Percentiles rank a stretch among this genome's conserved stretches.
Conservation (phyloP, 2,113 vertebrate genomes). For the Tragulus kanchil region DNA sequence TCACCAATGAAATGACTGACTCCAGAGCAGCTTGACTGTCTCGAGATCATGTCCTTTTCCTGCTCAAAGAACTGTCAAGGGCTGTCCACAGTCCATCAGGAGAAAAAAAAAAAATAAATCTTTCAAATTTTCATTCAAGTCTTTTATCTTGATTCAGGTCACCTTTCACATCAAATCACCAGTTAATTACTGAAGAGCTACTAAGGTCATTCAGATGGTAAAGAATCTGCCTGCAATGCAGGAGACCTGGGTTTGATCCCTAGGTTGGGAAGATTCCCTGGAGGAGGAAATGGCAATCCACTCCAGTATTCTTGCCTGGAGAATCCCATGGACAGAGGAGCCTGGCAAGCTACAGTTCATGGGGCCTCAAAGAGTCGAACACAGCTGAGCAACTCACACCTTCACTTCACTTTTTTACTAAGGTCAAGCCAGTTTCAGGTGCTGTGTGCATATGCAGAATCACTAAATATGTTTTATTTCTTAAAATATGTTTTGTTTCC, state of each 20-base stretch:
- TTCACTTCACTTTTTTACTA: not conserved
- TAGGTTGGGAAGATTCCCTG: not conserved
- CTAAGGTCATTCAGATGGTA: not conserved
- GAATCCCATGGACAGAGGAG: not conserved
- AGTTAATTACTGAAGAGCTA: not conserved
- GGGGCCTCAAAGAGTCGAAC: not conserved
- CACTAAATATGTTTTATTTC: not conserved
- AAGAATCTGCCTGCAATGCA: not conserved
- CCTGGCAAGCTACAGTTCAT: not conserved
- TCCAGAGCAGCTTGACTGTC: not conserved
- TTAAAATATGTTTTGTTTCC: not conserved
- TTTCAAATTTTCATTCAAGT: not conserved
- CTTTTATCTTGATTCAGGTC: conserved; percentile 6
- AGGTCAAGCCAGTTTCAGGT: not conserved
- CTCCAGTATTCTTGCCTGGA: not conserved
- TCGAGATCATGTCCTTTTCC: not conserved
- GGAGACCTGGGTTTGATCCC: not conserved
- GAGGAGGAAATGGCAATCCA: not conserved
- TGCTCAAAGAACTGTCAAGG: not conserved
- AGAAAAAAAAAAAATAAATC: not conserved
- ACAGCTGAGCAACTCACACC: not conserved
- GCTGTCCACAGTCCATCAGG: not conserved
- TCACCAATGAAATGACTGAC: not conserved
- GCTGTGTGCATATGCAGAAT: not conserved
- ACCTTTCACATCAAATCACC: not conserved